Percentiles rank a stretch among this genome's conserved stretches.
Conservation (phyloP, 1,140 invertebrate species). For the Argopecten irradians region DNA sequence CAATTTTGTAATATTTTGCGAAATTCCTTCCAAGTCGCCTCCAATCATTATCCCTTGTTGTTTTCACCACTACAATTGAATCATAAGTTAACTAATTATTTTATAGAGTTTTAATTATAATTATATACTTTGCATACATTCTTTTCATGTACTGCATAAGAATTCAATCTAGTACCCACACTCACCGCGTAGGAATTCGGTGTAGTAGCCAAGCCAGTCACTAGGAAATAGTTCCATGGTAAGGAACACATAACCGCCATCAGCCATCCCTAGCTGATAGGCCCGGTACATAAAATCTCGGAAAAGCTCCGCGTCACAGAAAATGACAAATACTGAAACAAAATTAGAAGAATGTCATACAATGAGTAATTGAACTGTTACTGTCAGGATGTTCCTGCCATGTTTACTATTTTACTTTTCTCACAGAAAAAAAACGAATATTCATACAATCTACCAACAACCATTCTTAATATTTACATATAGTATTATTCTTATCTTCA, state of each 20-base stretch:
- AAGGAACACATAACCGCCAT: conserved; percentile 40
- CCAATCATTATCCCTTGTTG: no score
- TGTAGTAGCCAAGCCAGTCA: conserved; percentile 33
- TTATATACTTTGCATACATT: no score
- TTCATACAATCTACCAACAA: not conserved
- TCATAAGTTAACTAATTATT: no score
- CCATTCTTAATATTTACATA: not conserved
- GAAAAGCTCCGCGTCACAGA: conserved; percentile 31
- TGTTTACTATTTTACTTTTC: not conserved
- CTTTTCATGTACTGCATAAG: no score
- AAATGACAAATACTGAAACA: conserved; percentile 40
- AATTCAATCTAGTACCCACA: no score
- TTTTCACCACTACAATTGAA: no score
- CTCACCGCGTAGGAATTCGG: not conserved
- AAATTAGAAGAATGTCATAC: not conserved
- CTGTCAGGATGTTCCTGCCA: not conserved
- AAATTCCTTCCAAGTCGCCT: no score
- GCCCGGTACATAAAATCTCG: conserved; percentile 34
- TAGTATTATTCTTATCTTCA: not conserved
- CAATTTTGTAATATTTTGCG: no score
- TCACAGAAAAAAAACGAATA: not conserved
- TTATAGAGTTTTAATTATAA: no score
- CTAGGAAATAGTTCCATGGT: conserved; percentile 46
- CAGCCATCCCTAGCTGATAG: conserved; percentile 27
- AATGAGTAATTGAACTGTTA: not conserved